A percentile compares a stretch with the other conserved stretches of the same genome.
Conservation (phyloP, 1,140 invertebrate species). For the Danaus melanippus region DNA sequence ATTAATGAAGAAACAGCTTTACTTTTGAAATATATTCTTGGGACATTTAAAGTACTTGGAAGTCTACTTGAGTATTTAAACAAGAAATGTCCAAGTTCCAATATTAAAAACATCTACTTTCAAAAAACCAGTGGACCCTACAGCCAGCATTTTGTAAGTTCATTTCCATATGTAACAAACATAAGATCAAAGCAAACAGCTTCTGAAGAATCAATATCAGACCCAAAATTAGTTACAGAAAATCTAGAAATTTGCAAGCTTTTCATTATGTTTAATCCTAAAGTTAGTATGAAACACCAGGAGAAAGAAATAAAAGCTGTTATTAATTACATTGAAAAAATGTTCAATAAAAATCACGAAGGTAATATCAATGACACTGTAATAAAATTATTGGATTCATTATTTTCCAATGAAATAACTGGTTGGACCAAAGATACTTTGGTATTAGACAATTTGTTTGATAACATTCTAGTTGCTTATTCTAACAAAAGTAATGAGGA, state of each 20-base stretch:
- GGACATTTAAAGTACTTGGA: constrained; percentile 73
- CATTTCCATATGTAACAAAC: constrained; percentile 72
- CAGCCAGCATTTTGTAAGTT: constrained; percentile 65
- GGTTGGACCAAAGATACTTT: constrained; percentile 49
- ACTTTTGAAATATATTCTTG: constrained; percentile 72
- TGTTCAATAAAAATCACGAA: constrained; percentile 37
- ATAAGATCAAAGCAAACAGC: constrained; percentile 34
- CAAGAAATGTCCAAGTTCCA: constrained; percentile 36
- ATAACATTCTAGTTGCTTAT: constrained; percentile 60
- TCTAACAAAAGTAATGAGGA: constrained; percentile 41
- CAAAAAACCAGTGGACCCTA: constrained; percentile 69
- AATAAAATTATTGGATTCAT: constrained; percentile 52
- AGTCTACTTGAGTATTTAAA: constrained; percentile 63
- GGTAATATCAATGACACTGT: constrained; percentile 40
- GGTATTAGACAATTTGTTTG: constrained; percentile 52
- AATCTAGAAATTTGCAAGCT: constrained; percentile 72
- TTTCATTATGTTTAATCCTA: constrained; percentile 64
- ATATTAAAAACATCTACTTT: constrained; percentile 64
- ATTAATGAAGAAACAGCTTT: constrained; percentile 72
- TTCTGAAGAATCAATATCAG: constrained; percentile 37
- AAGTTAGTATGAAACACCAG: constrained; percentile 50
- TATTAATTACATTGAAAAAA: constrained; percentile 65
- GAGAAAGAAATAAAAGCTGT: constrained; percentile 45
- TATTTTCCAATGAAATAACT: constrained; percentile 51
- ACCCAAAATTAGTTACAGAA: constrained; percentile 67